Percentiles rank a stretch among this genome's conserved stretches.
Conservation (phyloP, 2,888 invertebrate species). For the Fragum whitleyi region DNA sequence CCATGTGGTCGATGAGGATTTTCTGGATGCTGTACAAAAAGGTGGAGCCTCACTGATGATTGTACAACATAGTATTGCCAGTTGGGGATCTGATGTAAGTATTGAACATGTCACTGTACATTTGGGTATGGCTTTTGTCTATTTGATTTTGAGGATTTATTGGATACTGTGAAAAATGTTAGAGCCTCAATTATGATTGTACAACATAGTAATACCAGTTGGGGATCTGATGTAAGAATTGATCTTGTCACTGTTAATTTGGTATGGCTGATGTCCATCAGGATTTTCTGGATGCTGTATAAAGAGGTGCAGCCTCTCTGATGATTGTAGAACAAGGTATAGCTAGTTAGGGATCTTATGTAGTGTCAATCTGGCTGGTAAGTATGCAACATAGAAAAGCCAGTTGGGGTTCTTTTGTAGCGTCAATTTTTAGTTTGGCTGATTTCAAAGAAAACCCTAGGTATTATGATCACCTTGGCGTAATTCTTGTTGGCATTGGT, state of each 20-base stretch:
- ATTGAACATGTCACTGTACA: too few relatives aligned
- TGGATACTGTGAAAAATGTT: slow-evolving; percentile 88
- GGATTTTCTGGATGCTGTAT: slow-evolving; percentile 88
- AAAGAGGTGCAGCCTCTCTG: slow-evolving; percentile 87
- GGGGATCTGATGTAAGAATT: slow-evolving; percentile 92
- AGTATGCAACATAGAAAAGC: too few relatives aligned
- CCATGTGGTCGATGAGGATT: slow-evolving; percentile 92
- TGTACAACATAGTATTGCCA: slow-evolving; percentile 90
- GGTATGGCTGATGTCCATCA: slow-evolving; percentile 91
- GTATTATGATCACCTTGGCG: too few relatives aligned
- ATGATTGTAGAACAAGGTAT: slow-evolving; percentile 91
- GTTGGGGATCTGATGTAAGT: slow-evolving; percentile 93
- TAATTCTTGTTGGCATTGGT: too few relatives aligned
- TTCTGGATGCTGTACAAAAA: slow-evolving; percentile 87
- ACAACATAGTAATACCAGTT: slow-evolving; percentile 91
- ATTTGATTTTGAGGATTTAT: slow-evolving; percentile 90
- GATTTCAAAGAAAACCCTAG: too few relatives aligned
- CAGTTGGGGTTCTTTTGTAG: too few relatives aligned
- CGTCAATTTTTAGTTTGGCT: too few relatives aligned
- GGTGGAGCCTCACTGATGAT: slow-evolving; percentile 88
- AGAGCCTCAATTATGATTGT: slow-evolving; percentile 88
- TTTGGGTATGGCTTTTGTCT: slow-evolving; percentile 90
- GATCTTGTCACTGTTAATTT: too few relatives aligned
- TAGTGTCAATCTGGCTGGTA: too few relatives aligned
- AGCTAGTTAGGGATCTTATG: slow-evolving; percentile 94